Evolutionary conservation across 2,888 invertebrate species (phyloP), one percentile per base, ranked within the genome.

Genomic region (Cheilosia vulpina): DNA sequence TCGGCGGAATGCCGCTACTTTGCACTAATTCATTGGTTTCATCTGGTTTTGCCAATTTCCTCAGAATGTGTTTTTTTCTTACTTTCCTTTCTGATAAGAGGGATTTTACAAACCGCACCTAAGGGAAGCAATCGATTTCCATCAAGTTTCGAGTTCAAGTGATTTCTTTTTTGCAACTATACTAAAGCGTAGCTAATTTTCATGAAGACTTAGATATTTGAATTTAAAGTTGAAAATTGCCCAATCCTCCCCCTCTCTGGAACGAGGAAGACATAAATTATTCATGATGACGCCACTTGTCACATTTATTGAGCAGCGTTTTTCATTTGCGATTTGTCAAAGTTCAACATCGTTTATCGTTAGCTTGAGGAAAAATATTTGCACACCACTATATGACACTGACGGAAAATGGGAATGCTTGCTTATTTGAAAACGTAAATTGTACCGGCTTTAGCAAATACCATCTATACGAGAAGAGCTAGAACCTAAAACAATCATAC

Each of bases 21-120:
- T 65, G 31, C 63, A 78, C 73, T 81, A 73, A 73, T 85, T 85
- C 80, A 80, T 69, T 80, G 80, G 84, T 76, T 85, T 81, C 71
- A 76, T 75, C 69, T 69, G 77, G 72, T 73, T 78, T 73, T 78
- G 57, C 79, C 78, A 78, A 78, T 83, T 78, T 83, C 50, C 72
- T 72, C 15, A 65, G 75, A 27, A 65, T 63, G 38, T 53, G 13
- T 34, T 52, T 66, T 57, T 71, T 58, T 65, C 58, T 34, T 31
- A 58, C 60, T 41, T 72, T 66, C 45, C 65, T 31, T 41, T 60
- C 34, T 57, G 13, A 4, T 50, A 31, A 19, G 38, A 43, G 57
- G 19, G 63, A 58, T 63, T 76, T 69, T 63, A 52, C 47, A 62
- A 69, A 55, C 57, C 66, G 27, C 76, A 68, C 31, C 60, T 41